A percentile compares a stretch with the other conserved stretches of the same genome.
Conservation (phyloP, 1,140 invertebrate genomes). For the Mya arenaria region DNA sequence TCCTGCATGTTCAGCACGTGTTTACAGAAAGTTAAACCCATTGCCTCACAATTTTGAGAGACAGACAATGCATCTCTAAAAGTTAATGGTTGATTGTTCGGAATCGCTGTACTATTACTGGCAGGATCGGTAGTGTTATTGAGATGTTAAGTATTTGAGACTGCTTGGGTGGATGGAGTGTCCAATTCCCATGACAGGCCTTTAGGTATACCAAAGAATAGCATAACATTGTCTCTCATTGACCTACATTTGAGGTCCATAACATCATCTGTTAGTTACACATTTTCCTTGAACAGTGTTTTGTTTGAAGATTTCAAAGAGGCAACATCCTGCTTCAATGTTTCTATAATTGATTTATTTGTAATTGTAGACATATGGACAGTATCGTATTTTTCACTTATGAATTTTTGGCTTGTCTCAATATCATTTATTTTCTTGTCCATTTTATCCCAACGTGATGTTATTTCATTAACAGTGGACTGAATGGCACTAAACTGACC, state of each 20-base stretch:
- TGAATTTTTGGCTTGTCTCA: neutral
- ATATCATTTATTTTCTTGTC: constrained; percentile 24
- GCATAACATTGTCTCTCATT: constrained; percentile 12
- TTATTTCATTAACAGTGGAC: neutral
- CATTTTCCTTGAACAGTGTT: neutral
- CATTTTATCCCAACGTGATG: neutral
- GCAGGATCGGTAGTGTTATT: neutral
- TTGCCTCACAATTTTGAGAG: constrained; percentile 3
- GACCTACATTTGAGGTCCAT: constrained; percentile 22
- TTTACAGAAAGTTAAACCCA: constrained; percentile 3
- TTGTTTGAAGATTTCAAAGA: neutral
- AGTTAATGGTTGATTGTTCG: neutral
- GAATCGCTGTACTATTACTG: neutral
- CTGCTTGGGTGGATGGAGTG: neutral
- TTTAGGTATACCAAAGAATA: constrained; percentile 3
- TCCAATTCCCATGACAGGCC: neutral
- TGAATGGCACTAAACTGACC: neutral
- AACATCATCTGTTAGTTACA: neutral
- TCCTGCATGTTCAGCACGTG: neutral
- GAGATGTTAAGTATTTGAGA: neutral
- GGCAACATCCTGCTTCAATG: neutral
- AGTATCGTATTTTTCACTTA: constrained; percentile 8
- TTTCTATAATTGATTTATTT: neutral
- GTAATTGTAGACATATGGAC: neutral
- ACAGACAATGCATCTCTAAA: neutral